These are phyloP conservation scores for Ambastaia sidthimunki DNA, from an alignment of 2,797 vertebrate genomes.

Conservation along the genomic window DNA sequence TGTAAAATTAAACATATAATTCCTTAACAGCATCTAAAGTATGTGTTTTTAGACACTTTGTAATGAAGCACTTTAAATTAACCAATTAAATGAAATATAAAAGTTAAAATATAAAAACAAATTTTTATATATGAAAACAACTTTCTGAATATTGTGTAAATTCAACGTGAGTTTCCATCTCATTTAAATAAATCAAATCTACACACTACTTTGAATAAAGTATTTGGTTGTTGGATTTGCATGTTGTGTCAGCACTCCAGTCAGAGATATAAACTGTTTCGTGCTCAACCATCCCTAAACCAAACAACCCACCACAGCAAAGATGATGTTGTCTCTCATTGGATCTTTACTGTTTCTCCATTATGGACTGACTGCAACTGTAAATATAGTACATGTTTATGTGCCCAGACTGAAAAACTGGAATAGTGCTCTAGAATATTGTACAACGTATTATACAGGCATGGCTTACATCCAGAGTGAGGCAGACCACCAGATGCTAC, in stretches of 20 bases:
- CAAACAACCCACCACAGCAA: background rate
- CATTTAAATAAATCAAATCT: background rate
- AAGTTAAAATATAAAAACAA: too few relatives aligned
- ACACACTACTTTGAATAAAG: background rate
- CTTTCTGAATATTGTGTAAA: too few relatives aligned
- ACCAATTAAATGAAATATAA: too few relatives aligned
- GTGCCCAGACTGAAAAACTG: background rate
- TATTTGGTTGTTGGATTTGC: background rate
- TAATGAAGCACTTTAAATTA: too few relatives aligned
- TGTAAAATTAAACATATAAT: too few relatives aligned
- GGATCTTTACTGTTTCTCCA: conserved; percentile 7
- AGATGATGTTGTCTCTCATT: conserved; percentile 4
- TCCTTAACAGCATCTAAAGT: too few relatives aligned
- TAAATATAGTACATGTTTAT: conserved; percentile 7
- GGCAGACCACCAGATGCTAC: background rate
- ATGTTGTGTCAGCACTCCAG: background rate
- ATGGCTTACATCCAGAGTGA: conserved; percentile 26
- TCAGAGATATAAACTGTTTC: background rate
- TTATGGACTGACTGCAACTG: background rate
- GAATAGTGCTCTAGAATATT: conserved; percentile 1
- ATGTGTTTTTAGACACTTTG: too few relatives aligned
- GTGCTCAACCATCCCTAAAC: background rate
- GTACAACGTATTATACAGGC: conserved; percentile 1
- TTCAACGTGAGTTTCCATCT: background rate
- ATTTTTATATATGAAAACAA: too few relatives aligned